Percentiles rank a stretch among this genome's conserved stretches.
phyloP scores from a whole-genome alignment of 2,888 invertebrate genomes.

The Cryptocephalus moraei region DNA sequence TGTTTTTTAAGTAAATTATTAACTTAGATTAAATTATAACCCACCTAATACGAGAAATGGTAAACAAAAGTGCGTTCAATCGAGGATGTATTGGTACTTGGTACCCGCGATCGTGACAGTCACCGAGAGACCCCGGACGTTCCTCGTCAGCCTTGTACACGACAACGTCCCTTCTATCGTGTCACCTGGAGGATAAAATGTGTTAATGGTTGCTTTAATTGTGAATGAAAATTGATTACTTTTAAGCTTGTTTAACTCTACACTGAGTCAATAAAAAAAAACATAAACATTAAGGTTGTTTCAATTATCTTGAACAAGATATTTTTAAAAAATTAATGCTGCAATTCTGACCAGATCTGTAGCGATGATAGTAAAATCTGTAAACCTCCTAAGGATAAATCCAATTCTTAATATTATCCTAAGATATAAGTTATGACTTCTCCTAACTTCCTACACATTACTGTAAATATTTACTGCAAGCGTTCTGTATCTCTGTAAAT shows the following conservation, averaged over 20 bases:
- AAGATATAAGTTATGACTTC: no score
- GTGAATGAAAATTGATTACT: neutral
- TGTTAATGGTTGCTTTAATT: neutral
- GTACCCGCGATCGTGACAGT: slow-evolving; percentile 54
- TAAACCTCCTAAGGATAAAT: no score
- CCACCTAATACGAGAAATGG: slow-evolving; percentile 21
- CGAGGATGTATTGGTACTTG: slow-evolving; percentile 52
- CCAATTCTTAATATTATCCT: no score
- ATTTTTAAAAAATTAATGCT: no score
- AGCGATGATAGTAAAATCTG: no score
- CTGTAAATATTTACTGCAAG: no score
- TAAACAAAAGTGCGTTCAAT: slow-evolving; percentile 36
- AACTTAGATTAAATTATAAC: slow-evolving; percentile 19
- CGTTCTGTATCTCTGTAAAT: no score
- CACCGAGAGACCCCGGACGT: slow-evolving; percentile 64
- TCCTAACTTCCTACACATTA: no score
- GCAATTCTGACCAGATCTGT: no score
- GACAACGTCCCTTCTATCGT: slow-evolving; percentile 56
- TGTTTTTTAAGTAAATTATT: slow-evolving; percentile 22
- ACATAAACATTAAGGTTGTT: no score
- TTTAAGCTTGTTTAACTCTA: neutral
- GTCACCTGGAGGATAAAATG: slow-evolving; percentile 40
- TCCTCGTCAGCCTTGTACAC: slow-evolving; percentile 62
- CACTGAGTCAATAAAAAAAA: neutral
- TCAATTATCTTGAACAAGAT: no score